Conservation (phyloP, 2,888 invertebrate species). For the Drosophila vallismaia region DNA sequence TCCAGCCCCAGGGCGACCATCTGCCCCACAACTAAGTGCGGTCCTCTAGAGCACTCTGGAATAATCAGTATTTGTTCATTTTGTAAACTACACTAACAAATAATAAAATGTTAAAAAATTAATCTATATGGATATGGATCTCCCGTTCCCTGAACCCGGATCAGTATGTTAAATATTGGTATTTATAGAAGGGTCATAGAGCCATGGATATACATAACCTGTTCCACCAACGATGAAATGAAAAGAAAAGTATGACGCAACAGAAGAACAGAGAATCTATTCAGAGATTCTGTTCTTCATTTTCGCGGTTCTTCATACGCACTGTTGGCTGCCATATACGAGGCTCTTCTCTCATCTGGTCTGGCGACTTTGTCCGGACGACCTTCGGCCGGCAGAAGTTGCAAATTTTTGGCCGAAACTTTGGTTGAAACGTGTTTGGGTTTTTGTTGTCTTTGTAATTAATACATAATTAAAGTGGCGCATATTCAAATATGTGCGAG, state of each 20-base stretch:
- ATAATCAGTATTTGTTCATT: constrained; percentile 46
- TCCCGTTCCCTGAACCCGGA: constrained; percentile 33
- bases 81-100: constrained; percentile 18
- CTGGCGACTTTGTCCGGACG: constrained; percentile 36
- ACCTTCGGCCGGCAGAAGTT: constrained; percentile 62
- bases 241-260: constrained; percentile 75
- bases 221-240: constrained; percentile 44
- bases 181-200: constrained; percentile 5
- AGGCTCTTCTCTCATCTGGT: constrained; percentile 14
- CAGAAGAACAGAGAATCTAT: constrained; percentile 13
- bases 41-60: constrained; percentile 2
- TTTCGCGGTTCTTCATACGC: constrained; percentile 27
- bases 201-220: constrained; percentile 14
- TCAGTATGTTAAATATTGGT: constrained; percentile 17
- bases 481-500: constrained; percentile 67
- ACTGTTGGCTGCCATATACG: constrained; percentile 24
- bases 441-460: constrained; percentile 69
- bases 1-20: constrained; percentile 84
- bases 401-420: constrained; percentile 56
- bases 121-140: not conserved
- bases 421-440: constrained; percentile 39
- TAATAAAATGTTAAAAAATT: not conserved
- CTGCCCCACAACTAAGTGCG: constrained; percentile 70
- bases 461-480: constrained; percentile 74
- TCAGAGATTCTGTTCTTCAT: not conserved